These are phyloP conservation scores for Atractosteus spatula DNA, from an alignment of 2,113 vertebrate species.

Conservation along the genomic window DNA sequence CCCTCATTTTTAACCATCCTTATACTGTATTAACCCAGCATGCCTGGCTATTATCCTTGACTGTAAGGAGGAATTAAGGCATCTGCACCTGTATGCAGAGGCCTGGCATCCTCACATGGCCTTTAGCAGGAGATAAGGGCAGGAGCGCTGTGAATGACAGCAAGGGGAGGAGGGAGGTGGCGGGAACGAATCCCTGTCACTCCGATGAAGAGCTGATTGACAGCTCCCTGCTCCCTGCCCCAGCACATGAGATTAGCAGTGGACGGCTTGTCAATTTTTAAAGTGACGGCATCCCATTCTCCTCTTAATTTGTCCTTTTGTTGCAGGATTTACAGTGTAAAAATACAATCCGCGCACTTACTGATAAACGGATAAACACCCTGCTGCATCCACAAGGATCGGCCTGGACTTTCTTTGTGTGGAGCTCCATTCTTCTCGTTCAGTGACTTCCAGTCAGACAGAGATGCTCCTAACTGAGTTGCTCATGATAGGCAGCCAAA, in stretches of 20 bases:
- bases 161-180: neutral
- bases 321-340: conserved; percentile 18
- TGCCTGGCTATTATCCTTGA: too few species aligned
- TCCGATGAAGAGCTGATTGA: conserved; percentile 27
- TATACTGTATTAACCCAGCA: too few species aligned
- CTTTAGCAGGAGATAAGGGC: neutral
- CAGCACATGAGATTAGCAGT: neutral
- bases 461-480: neutral
- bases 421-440: conserved; percentile 1
- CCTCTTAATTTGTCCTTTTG: conserved; percentile 37
- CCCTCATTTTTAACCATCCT: too few species aligned
- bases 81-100: neutral
- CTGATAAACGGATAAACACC: neutral
- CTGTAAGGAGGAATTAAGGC: neutral
- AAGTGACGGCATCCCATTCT: conserved; percentile 23
- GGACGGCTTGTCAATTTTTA: conserved; percentile 29
- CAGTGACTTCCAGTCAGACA: neutral
- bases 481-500: neutral
- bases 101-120: neutral
- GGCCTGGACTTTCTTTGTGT: neutral
- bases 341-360: neutral
- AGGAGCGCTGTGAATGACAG: conserved; percentile 9
- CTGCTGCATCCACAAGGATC: neutral
- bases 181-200: conserved; percentile 23
- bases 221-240: conserved; percentile 7